Evolutionary conservation across 2,888 invertebrate genomes (phyloP), one percentile per base, ranked within the genome.

Genomic region (Dromius quadrimaculatus): DNA sequence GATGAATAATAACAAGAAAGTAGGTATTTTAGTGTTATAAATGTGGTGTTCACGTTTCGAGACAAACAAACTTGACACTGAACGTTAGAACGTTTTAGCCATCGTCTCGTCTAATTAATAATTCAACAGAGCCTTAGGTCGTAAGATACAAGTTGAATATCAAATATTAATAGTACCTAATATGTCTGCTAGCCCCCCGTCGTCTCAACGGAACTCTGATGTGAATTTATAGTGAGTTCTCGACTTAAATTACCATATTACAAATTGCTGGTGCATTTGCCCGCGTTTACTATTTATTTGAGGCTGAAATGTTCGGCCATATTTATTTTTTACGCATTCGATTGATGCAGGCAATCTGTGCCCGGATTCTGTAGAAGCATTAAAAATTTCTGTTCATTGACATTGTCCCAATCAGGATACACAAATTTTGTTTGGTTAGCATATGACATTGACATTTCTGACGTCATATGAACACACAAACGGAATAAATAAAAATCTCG

Each of bases 181-280:
- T 68, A 72, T 74, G 75, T 73, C 74, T 73, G 73, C 72, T 66
- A 71, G 74, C 73, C 74, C 79, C 80, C 80, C 79, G 79, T 75
- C 75, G 77, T 77, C 74, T 74, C 73, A 43, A 71, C 64, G 73
- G 76, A 78, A 79, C 79, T 75, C 78, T 79, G 79, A 79, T 79
- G 79, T 76, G 78, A 80, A 80, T 79, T 77, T 80, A 80, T 79
- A 74, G 75, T 76, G 72, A 74, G 74, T 74, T 75, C 77, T 76
- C 75, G 74, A 78, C 75, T 75, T 74, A 75, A 77, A 78, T 78
- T 79, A 78, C 76, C 78, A 79, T 78, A 77, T 76, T 77, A 78
- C 76, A 76, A 77, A 76, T 76, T 76, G 76, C 73, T 66, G 64
- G 57, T 68, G 68, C 68, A 22, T 68, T 57, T 68, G 68, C 68